Base-by-base conservation (phyloP, 92 coral and sea anemone species). In the Palythoa grandiflora region DNA sequence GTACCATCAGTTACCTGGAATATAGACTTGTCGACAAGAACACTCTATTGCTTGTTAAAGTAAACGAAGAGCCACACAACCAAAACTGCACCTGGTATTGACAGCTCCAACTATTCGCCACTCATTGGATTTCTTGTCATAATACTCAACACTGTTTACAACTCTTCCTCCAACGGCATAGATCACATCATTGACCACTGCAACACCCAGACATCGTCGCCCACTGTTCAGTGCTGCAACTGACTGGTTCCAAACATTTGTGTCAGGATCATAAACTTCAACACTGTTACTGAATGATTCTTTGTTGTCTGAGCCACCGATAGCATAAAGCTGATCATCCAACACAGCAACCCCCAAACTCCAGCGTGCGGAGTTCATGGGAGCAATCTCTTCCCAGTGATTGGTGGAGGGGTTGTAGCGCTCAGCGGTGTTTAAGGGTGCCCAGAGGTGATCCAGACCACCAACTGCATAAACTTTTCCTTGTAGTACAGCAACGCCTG, bases 131-230 rank as follows among this genome's bases (percentile, higher is more conserved):
- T 95, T 96, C 73, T 93, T 80, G 78, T 97, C 99, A 77, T 97
- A 97, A 86, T 94, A 97, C 91, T 97, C 99, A 60, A 97, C 96
- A 65, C 98, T 95, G 76, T 97, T 97, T 4, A 94, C 98, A 11
- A 97, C 98, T 60, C 99, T 94, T 17, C 99, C 99, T 14, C 99
- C 99, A 21, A 97, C 99, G 37, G 96, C 99, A 90, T 97, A 97
- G 87, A 97, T 97, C 60, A 94, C 92, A 74, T 94, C 98, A 87
- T 97, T 97, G 50, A 97, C 99, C 12, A 97, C 99, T 74, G 99
- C 99, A 48, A 97, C 99, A 55, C 99, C 99, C 44, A 97, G 89
- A 38, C 99, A 97, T 37, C 99, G 98, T 15, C 99, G 99, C 19
- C 99, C 99, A 90, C 95, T 93, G 89, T 97, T 97, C 94, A 97